Base-by-base conservation (phyloP, 2,113 vertebrate species). In the Mobula hypostoma region DNA sequence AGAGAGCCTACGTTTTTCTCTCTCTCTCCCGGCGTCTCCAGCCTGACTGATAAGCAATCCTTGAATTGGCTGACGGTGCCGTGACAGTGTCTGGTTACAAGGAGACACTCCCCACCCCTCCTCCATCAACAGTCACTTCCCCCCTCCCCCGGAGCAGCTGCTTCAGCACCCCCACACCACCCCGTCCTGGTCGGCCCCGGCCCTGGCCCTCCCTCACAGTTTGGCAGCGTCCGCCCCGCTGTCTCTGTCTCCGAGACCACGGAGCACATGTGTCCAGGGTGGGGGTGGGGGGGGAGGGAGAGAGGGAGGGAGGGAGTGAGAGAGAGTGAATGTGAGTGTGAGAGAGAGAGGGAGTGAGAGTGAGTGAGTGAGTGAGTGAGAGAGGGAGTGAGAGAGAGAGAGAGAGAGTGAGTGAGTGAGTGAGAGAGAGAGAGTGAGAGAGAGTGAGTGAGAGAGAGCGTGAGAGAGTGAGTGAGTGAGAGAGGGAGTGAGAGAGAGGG, bases 21-120 rank as follows among this genome's bases (percentile, higher is more conserved):
- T 76, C 78, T 82, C 94, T n/a, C 66, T 88, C 58, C 87, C 79
- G 77, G 14, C 63, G 21, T 27, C 70, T 94, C 63, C 94, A 83
- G 27, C 94, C 83, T 80, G 95, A 96, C 95, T 96, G 93, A 95
- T 95, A 94, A 95, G 94, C 95, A 95, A 95, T 97, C 96, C 96
- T 96, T 97, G 95, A 94, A 95, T 94, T 95, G 95, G 63, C 77
- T 94, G 95, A 95, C 94, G 95, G 95, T 95, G 2, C 40, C 27
- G 48, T 77, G 70, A 94, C 72, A 56, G 82, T 85, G 82, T 85
- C 82, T 85, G 68, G 66, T 92, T 68, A 68, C 90, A 68, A 11
- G 40, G 24, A 76, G 72, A 48, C 40, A 32, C 29, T 24, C 70
- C 61, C 24, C 92, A 27, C 40, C 72, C 32, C 24, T 14, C 68